Evolutionary conservation across 2,888 invertebrate species (phyloP), one percentile per base, ranked within the genome.

Genomic region (Trichacis sp.): DNA sequence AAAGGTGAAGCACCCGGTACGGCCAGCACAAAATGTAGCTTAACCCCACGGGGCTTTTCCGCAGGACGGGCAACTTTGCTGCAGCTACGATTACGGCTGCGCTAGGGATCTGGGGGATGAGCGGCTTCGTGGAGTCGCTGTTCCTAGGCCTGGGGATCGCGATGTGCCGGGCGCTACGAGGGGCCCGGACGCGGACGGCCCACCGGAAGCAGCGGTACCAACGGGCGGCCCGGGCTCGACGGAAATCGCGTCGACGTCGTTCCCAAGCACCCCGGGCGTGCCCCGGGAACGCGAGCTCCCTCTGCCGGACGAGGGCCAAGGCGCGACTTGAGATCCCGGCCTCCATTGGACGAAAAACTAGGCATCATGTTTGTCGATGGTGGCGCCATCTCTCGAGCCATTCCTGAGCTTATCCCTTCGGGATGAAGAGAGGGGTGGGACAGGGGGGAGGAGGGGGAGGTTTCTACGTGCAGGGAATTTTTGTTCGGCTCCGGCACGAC

Each of bases 1-100:
- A 42, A 30, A 46, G 9, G 40, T 36, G n/a, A 42, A 53, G 53
- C 45, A 48, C 51, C 48, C 56, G 48, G 53, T 36, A 55, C 14
- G 45, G 2, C 43, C 12, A 20, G 33, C 24, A 51, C 24, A 24
- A 52, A 42, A 49, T 52, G 42, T 58, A 30, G 58, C 55, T 55
- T 63, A 68, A 60, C 49, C 42, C 54, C 17, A 15, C 72, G 64
- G 64, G 56, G 65, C 52, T 64, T 75, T 73, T 77, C 74, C 83
- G 68, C 79, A 86, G 86, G 85, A 85, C 80, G 86, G 86, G 81
- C 84, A 85, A 79, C 83, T 86, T 78, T 86, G 86, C 84, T 86
- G 86, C 80, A 85, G 84, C 83, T 86, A 85, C 83, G 85, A 85
- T 85, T 83, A 85, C 80, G 81, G 84, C 81, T 86, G 86, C 77